Evolutionary conservation across 2,888 invertebrate genomes (phyloP).

Genomic region (Phortica magna): DNA sequence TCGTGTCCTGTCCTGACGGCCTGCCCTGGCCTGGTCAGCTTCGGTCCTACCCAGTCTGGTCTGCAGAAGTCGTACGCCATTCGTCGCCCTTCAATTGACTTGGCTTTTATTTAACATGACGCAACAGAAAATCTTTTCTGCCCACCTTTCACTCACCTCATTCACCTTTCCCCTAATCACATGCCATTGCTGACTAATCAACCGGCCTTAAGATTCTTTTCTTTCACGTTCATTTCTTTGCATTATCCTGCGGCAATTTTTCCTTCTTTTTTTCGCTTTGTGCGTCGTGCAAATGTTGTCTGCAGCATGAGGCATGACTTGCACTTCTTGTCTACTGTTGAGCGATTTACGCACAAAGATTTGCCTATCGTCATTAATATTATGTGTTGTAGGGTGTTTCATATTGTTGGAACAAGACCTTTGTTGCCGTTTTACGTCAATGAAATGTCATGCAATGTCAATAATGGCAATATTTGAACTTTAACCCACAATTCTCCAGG

Average conservation of each 20-base stretch:
- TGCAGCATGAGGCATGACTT: slow-evolving; percentile 18
- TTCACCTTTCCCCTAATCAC: background rate
- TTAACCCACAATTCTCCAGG: slow-evolving; percentile 15
- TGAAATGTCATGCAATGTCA: slow-evolving; percentile 18
- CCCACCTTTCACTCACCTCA: slow-evolving; percentile 39
- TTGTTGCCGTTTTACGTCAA: background rate
- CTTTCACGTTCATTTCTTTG: slow-evolving; percentile 51
- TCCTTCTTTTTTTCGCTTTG: slow-evolving; percentile 47
- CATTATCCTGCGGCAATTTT: slow-evolving; percentile 58
- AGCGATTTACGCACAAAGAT: slow-evolving; percentile 2
- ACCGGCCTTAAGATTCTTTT: slow-evolving; percentile 20
- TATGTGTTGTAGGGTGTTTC: background rate
- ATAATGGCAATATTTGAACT: slow-evolving; percentile 24
- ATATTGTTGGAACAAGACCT: background rate
- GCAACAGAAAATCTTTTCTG: slow-evolving; percentile 61
- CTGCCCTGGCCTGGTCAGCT: slow-evolving; percentile 51
- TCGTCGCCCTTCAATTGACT: slow-evolving; percentile 20
- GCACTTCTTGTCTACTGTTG: background rate
- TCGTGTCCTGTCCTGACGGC: slow-evolving; percentile 31
- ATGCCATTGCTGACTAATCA: background rate
- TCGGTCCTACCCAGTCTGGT: too few species aligned
- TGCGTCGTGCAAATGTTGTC: slow-evolving; percentile 8
- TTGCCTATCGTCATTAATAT: slow-evolving; percentile 6
- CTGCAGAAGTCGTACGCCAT: background rate
- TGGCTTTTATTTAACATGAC: slow-evolving; percentile 71